Evolutionary conservation across 1,140 invertebrate genomes (phyloP).

Genomic region (Zeugodacus cucurbitae): DNA sequence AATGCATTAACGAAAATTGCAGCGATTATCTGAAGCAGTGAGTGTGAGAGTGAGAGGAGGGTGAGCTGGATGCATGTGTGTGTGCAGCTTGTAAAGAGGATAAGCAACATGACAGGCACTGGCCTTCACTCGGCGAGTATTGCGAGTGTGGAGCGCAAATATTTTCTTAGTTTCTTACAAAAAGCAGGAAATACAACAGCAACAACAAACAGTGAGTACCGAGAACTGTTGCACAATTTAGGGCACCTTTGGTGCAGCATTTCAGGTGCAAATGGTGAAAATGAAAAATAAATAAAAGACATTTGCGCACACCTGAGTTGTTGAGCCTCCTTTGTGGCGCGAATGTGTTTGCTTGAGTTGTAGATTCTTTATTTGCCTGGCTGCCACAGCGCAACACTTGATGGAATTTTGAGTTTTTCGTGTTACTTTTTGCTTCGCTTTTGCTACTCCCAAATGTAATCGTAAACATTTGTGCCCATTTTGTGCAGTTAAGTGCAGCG

Average conservation of each 20-base stretch:
- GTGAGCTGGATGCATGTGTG: background rate
- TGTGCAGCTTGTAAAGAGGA: background rate
- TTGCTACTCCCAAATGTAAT: conserved; percentile 1
- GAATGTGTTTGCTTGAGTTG: background rate
- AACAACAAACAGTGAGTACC: background rate
- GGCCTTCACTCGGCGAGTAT: background rate
- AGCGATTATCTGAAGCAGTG: too few species aligned
- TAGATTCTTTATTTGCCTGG: background rate
- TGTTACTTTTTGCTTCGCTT: background rate
- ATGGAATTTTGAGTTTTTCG: background rate
- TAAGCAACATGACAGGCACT: background rate
- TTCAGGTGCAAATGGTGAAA: background rate
- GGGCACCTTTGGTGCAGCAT: background rate
- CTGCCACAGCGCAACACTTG: background rate
- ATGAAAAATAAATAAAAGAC: background rate
- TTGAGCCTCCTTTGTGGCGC: background rate
- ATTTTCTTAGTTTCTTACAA: background rate
- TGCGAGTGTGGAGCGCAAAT: background rate
- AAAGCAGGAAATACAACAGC: background rate
- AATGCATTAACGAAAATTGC: conserved; percentile 31
- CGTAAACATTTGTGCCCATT: conserved; percentile 9
- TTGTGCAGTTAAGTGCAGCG: conserved; percentile 19
- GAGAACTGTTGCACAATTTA: background rate
- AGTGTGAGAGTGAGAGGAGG: background rate
- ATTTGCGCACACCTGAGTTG: background rate